Conservation (phyloP, 2,797 vertebrate species). For the Smutsia temminckii region DNA sequence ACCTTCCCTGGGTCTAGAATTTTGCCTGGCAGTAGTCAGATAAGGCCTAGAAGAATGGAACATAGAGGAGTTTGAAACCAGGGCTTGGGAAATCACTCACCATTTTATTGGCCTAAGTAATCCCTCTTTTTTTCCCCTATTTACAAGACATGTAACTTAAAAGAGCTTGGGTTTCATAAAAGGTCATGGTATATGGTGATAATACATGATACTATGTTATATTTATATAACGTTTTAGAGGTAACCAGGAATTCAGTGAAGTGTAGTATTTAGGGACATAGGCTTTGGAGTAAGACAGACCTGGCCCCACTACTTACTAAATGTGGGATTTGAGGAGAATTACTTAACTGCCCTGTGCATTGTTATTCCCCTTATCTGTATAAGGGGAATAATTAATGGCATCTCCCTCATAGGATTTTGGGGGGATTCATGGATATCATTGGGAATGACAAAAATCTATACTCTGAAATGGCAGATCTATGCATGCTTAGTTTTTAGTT, state of each 20-base stretch:
- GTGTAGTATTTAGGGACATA: background rate
- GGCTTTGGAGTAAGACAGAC: background rate
- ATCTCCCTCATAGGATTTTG: background rate
- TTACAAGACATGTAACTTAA: background rate
- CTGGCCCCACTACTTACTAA: background rate
- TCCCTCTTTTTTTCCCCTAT: background rate
- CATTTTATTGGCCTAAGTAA: background rate
- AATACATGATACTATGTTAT: background rate
- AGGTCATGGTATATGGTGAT: background rate
- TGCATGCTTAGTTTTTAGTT: conserved; percentile 23
- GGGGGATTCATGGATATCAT: background rate
- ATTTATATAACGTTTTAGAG: background rate
- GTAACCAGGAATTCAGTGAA: background rate
- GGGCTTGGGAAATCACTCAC: background rate
- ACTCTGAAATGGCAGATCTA: background rate
- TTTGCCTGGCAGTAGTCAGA: background rate
- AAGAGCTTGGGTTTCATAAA: conserved; percentile 8
- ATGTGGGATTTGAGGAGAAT: background rate
- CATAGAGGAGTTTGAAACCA: background rate
- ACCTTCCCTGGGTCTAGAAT: background rate
- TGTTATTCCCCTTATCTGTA: background rate
- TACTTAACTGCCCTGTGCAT: background rate
- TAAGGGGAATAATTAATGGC: background rate
- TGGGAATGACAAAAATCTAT: background rate
- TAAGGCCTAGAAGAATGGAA: background rate